Conservation (phyloP, 2,888 invertebrate genomes). For the Nemurella pictetii region DNA sequence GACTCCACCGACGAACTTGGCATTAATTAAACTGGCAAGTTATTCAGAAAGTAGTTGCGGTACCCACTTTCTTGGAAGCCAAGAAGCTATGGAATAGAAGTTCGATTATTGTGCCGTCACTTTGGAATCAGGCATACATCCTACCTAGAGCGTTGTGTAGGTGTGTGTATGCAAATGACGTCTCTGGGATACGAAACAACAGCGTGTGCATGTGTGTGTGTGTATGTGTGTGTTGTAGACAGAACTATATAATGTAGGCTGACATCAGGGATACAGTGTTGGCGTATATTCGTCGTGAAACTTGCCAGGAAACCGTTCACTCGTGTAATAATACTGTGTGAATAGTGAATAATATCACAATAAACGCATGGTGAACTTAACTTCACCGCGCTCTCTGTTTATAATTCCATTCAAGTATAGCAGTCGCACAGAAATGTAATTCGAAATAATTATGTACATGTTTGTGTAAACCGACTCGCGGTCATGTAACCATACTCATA, state of each 20-base stretch:
- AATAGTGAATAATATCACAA: neutral
- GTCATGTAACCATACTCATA: neutral
- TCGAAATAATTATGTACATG: neutral
- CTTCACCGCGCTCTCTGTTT: too few relatives aligned
- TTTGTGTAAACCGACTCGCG: neutral
- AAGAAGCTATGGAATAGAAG: neutral
- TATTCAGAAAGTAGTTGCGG: constrained; percentile 12
- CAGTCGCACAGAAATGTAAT: neutral
- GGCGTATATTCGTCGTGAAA: neutral
- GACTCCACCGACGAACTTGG: constrained; percentile 3
- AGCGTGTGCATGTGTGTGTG: neutral
- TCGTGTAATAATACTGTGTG: neutral
- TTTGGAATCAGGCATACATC: neutral
- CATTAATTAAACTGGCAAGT: constrained; percentile 22
- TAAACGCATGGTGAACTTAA: neutral
- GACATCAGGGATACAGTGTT: neutral
- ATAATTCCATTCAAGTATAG: neutral
- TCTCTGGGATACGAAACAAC: constrained; percentile 3
- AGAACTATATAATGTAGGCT: neutral
- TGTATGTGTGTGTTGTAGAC: neutral
- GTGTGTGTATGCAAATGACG: constrained; percentile 2
- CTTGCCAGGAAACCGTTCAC: neutral
- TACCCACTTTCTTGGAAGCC: constrained; percentile 13
- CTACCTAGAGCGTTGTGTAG: neutral
- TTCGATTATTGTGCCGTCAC: constrained; percentile 25